Conservation (phyloP, 2,888 invertebrate species). For the Nomada fabriciana region DNA sequence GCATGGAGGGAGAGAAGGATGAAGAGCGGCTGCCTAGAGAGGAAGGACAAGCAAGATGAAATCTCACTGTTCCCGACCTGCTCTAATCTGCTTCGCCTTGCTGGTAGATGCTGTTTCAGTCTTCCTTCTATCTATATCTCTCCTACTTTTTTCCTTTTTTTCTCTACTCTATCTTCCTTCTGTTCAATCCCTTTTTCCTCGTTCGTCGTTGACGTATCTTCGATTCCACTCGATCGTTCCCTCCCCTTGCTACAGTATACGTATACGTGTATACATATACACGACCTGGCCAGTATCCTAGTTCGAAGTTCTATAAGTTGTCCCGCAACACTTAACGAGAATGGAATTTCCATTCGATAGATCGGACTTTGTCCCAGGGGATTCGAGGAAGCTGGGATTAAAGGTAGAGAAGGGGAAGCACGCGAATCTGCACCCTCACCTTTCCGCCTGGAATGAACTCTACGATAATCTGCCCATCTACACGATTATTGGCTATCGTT, state of each 20-base stretch:
- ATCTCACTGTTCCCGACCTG: constrained; percentile 73
- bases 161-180: neutral
- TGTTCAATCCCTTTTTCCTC: constrained; percentile 11
- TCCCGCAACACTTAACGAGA: constrained; percentile 59
- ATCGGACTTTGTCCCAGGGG: constrained; percentile 29
- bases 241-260: constrained; percentile 13
- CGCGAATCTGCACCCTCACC: constrained; percentile 15
- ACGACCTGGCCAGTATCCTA: constrained; percentile 25
- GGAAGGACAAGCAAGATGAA: constrained; percentile 50
- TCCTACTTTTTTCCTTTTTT: neutral
- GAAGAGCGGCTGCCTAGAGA: constrained; percentile 46
- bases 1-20: constrained; percentile 27
- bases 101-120: constrained; percentile 44
- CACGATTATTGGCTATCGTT: constrained; percentile 52
- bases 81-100: constrained; percentile 72
- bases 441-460: constrained; percentile 4
- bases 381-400: constrained; percentile 21
- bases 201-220: neutral
- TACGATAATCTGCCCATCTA: constrained; percentile 41
- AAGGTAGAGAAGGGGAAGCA: neutral
- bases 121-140: neutral
- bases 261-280: constrained; percentile 13
- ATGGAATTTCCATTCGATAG: constrained; percentile 63
- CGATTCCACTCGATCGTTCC: constrained; percentile 3
- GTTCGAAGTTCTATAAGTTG: constrained; percentile 52